Evolutionary conservation across 2,113 vertebrate genomes (phyloP).

Genomic region (Arizona elegans): DNA sequence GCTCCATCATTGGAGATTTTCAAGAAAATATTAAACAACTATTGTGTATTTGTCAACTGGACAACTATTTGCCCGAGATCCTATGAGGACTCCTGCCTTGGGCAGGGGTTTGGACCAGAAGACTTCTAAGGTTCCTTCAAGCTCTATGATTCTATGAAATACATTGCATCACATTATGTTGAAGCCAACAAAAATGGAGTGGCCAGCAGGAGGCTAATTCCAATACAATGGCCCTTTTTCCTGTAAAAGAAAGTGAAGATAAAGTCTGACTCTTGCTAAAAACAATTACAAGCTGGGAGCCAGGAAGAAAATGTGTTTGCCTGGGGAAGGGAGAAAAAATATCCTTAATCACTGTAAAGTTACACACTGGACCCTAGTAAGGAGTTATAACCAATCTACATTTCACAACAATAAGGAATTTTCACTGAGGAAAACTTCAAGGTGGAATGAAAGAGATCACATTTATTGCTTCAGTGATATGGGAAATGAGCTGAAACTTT

Average conservation of each 20-base stretch:
- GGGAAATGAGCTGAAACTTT: conserved; percentile 21
- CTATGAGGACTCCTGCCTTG: neutral
- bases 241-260: conserved; percentile 44
- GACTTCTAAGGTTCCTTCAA: neutral
- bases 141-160: conserved; percentile 34
- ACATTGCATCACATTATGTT: conserved; percentile 35
- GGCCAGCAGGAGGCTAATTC: neutral
- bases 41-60: no score
- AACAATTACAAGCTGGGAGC: conserved; percentile 56
- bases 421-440: conserved; percentile 28
- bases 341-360: conserved; percentile 51
- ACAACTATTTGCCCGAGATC: neutral
- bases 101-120: neutral
- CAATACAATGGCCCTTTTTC: neutral
- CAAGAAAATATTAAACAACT: neutral
- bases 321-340: conserved; percentile 41
- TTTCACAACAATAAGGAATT: conserved; percentile 33
- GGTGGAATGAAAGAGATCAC: conserved; percentile 13
- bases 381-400: conserved; percentile 29
- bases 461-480: conserved; percentile 12
- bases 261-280: conserved; percentile 53
- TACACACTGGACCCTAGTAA: conserved; percentile 34
- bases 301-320: conserved; percentile 57
- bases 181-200: neutral
- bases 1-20: neutral